These are phyloP conservation scores for Uromys caudimaculatus DNA, from an alignment of 2,797 vertebrate genomes.

Conservation along the genomic window DNA sequence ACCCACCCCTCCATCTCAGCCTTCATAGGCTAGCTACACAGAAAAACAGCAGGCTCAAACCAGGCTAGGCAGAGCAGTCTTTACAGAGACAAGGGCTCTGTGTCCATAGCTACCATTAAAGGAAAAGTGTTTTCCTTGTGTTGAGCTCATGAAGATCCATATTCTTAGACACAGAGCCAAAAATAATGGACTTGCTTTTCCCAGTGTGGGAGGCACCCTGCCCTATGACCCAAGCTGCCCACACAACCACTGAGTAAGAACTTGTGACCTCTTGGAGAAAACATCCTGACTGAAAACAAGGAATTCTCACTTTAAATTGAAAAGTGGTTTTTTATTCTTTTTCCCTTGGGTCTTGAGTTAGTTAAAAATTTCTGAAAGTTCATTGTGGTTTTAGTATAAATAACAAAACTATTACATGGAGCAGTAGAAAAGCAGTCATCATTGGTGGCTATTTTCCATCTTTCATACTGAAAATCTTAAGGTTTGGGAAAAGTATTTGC, in stretches of 20 bases:
- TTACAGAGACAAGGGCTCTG: neutral
- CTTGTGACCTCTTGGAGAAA: neutral
- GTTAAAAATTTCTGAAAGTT: conserved; percentile 39
- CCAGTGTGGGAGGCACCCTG: neutral
- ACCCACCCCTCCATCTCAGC: neutral
- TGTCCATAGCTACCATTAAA: neutral
- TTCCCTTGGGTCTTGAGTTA: conserved; percentile 18
- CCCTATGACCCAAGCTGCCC: conserved; percentile 9
- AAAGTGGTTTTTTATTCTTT: neutral
- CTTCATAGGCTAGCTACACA: neutral
- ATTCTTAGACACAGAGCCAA: conserved; percentile 45
- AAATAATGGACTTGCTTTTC: conserved; percentile 52
- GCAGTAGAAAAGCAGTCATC: conserved; percentile 49
- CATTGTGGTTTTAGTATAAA: neutral
- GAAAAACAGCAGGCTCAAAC: conserved; percentile 2
- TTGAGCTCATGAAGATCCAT: conserved; percentile 44
- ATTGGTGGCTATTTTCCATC: conserved; percentile 38
- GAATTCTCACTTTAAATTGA: conserved; percentile 8
- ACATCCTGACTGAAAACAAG: conserved; percentile 39
- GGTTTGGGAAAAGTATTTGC: conserved; percentile 36
- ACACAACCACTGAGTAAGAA: conserved; percentile 48
- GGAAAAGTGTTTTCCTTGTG: conserved; percentile 49
- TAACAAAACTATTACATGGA: conserved; percentile 33
- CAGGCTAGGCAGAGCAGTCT: neutral
- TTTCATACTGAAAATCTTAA: conserved; percentile 37